Percentiles rank a stretch among this genome's conserved stretches.
Conservation (phyloP, 2,888 invertebrate genomes). For the Limnephilus lunatus region DNA sequence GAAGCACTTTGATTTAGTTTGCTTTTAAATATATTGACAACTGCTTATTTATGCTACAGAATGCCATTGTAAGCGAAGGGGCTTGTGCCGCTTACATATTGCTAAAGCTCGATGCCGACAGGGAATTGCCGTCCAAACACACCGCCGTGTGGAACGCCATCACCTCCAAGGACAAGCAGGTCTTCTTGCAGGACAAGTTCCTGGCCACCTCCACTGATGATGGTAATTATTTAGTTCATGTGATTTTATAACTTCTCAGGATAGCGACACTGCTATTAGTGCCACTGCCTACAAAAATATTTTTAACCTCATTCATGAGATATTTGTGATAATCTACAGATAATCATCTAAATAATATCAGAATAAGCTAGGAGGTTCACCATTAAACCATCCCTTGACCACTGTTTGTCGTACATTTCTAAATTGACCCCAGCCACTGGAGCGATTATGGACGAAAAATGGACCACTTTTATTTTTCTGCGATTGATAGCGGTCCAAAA, state of each 20-base stretch:
- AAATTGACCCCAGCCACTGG: not conserved
- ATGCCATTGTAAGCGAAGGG: constrained; percentile 83
- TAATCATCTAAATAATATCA: not conserved
- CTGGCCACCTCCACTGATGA: constrained; percentile 84
- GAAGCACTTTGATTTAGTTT: not conserved
- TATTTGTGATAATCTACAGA: not conserved
- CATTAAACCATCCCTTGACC: not conserved
- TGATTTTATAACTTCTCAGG: constrained; percentile 70
- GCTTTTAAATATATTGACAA: constrained; percentile 5
- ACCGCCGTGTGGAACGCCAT: constrained; percentile 83
- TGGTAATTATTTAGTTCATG: constrained; percentile 71
- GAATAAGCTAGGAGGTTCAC: not conserved
- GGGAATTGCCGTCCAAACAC: constrained; percentile 73
- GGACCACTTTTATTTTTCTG: no score
- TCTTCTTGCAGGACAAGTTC: constrained; percentile 90
- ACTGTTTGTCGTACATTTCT: not conserved
- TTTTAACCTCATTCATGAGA: not conserved
- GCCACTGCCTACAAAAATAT: not conserved
- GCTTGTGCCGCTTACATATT: constrained; percentile 83
- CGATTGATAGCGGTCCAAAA: no score
- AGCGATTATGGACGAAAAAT: no score
- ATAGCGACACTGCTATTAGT: not conserved
- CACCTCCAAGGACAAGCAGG: constrained; percentile 86
- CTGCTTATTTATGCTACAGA: constrained; percentile 51
- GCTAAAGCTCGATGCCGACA: constrained; percentile 78